These are phyloP conservation scores for Psittacus erithacus DNA, from an alignment of 2,113 vertebrate species.

Conservation along the genomic window DNA sequence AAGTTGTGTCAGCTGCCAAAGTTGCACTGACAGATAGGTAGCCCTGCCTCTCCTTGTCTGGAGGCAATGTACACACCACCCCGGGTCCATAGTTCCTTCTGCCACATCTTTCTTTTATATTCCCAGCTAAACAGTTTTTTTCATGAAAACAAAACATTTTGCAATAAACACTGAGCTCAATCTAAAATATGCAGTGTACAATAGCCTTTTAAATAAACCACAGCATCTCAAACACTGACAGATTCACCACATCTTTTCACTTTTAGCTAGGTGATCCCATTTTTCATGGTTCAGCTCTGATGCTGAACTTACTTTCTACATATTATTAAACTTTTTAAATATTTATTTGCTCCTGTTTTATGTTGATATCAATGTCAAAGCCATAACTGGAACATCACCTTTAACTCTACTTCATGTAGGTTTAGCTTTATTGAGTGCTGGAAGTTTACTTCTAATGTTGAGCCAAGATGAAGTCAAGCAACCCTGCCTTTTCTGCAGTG, in stretches of 20 bases:
- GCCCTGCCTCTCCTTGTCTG: neutral
- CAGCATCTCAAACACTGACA: neutral
- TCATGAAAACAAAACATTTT: neutral
- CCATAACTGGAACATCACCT: neutral
- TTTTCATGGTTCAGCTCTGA: neutral
- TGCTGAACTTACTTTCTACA: neutral
- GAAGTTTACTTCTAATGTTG: neutral
- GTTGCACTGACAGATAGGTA: neutral
- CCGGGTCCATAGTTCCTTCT: neutral
- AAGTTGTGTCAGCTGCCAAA: neutral
- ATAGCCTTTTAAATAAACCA: neutral
- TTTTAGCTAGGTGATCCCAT: neutral
- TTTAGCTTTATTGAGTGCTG: neutral
- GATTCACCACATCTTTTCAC: neutral
- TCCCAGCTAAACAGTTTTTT: neutral
- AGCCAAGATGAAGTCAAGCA: neutral
- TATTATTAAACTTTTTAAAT: neutral
- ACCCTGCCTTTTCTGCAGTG: neutral
- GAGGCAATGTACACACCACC: neutral
- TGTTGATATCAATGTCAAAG: neutral
- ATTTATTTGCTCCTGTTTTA: neutral
- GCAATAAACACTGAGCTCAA: neutral
- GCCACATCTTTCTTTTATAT: neutral
- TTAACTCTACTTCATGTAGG: neutral
- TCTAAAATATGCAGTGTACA: neutral